phyloP scores from a whole-genome alignment of 2,797 vertebrate genomes.

The Brachyrhaphis roseni region DNA sequence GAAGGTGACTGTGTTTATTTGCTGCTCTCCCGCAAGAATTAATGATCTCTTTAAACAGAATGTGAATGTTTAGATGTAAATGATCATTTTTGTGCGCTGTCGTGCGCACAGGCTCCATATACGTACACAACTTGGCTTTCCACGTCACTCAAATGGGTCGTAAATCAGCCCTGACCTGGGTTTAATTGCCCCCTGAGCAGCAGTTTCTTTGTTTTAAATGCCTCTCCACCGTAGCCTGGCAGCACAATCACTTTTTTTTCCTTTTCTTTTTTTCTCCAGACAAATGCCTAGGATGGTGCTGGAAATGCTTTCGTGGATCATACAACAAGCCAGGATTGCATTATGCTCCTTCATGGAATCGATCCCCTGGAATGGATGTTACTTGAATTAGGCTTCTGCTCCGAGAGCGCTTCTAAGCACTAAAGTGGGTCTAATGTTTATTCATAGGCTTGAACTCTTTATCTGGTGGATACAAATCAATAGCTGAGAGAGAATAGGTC shows the following conservation, averaged over 20 bases:
- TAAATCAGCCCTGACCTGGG: constrained; percentile 73
- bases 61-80: constrained; percentile 25
- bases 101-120: constrained; percentile 19
- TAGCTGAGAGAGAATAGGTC: constrained; percentile 47
- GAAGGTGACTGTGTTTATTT: constrained; percentile 16
- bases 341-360: constrained; percentile 76
- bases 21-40: constrained; percentile 11
- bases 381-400: constrained; percentile 68
- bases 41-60: constrained; percentile 27
- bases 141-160: constrained; percentile 62
- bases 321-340: constrained; percentile 71
- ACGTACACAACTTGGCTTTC: constrained; percentile 41
- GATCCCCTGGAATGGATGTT: constrained; percentile 69
- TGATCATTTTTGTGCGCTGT: constrained; percentile 16
- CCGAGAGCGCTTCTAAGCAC: constrained; percentile 54
- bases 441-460: constrained; percentile 54
- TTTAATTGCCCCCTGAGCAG: constrained; percentile 78
- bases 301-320: constrained; percentile 74
- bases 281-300: constrained; percentile 65
- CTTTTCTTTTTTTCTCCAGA: constrained; percentile 34
- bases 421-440: constrained; percentile 62
- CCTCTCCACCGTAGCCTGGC: constrained; percentile 59
- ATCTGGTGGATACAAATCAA: constrained; percentile 60
- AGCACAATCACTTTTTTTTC: constrained; percentile 73
- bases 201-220: constrained; percentile 79